phyloP scores from a whole-genome alignment of 2,888 invertebrate genomes.

The Zygaena filipendulae region DNA sequence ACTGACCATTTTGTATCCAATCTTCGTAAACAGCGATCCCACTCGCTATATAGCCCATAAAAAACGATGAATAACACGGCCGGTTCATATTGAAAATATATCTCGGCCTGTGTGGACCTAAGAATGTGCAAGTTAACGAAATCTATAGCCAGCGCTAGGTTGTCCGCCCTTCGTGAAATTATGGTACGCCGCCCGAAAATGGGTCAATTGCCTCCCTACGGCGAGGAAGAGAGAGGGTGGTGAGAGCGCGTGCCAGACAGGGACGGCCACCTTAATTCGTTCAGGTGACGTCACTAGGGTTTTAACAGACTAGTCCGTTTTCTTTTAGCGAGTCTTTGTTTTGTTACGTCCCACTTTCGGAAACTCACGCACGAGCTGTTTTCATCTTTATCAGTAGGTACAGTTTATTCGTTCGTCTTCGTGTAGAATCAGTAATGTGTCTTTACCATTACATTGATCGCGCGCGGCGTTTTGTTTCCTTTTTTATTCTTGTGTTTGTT shows the following conservation, averaged over 20 bases:
- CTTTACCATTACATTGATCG: slow-evolving; percentile 22
- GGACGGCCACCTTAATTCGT: slow-evolving; percentile 49
- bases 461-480: slow-evolving; percentile 18
- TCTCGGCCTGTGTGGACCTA: slow-evolving; percentile 29
- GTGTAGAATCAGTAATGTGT: slow-evolving; percentile 31
- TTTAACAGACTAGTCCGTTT: slow-evolving; percentile 47
- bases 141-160: slow-evolving; percentile 39
- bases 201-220: slow-evolving; percentile 61
- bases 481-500: slow-evolving; percentile 14
- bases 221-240: slow-evolving; percentile 35
- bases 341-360: no score
- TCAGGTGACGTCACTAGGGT: slow-evolving; percentile 60
- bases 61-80: slow-evolving; percentile 25
- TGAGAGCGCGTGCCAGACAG: slow-evolving; percentile 30
- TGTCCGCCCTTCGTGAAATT: slow-evolving; percentile 53
- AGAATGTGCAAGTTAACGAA: slow-evolving; percentile 44
- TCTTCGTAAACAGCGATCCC: slow-evolving; percentile 26
- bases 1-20: slow-evolving; percentile 30
- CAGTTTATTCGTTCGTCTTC: slow-evolving; percentile 14
- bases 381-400: no score
- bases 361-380: no score
- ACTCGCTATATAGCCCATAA: slow-evolving; percentile 28
- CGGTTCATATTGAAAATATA: slow-evolving; percentile 28
- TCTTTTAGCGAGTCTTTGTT: slow-evolving; percentile 49
- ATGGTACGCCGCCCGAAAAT: slow-evolving; percentile 61